Base-by-base conservation (phyloP, 2,888 invertebrate genomes). In the Hecatera dysodea region DNA sequence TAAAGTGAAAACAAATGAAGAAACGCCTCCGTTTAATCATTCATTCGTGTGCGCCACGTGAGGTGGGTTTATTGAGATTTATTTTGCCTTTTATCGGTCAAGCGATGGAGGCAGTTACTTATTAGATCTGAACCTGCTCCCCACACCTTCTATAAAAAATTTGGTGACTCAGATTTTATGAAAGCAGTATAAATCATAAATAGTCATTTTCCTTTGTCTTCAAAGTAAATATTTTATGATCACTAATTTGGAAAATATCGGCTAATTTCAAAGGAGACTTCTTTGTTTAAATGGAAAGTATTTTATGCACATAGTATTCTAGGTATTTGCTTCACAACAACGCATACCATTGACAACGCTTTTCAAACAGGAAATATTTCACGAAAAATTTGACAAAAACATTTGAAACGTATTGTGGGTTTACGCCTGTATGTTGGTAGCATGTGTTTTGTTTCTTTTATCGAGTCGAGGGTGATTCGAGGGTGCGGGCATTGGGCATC, bases 1-100 rank as follows among this genome's bases (percentile, higher is more conserved):
- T 88, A 92, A 93, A 94, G 94, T 94, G 94, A 94, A 94, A 95
- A 94, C 94, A 94, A 95, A 95, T 94, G 91, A 94, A 93, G 92
- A 90, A 90, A 92, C 91, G 90, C 90, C 90, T 89, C 87, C 91
- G 91, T 91, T 95, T 95, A 95, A 95, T 95, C 93, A 95, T 94
- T 95, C 95, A 95, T 94, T 92, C 89, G 86, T 87, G 87, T 82
- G 86, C 85, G 88, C 86, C 89, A 88, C 88, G 87, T 89, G 88
- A 87, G 88, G 85, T 82, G 79, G 82, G 86, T 88, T 92, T 88
- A 94, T 95, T 94, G 91, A 92, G 94, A 95, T 95, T 94, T 94
- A 95, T 95, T 86, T 87, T 81, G 81, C 85, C 88, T 89, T 90
- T 91, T 89, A 90, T 90, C 90, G 90, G 89, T 90, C 90, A 90